Base-by-base conservation (phyloP, 2,797 vertebrate genomes). In the Nothura maculosa region DNA sequence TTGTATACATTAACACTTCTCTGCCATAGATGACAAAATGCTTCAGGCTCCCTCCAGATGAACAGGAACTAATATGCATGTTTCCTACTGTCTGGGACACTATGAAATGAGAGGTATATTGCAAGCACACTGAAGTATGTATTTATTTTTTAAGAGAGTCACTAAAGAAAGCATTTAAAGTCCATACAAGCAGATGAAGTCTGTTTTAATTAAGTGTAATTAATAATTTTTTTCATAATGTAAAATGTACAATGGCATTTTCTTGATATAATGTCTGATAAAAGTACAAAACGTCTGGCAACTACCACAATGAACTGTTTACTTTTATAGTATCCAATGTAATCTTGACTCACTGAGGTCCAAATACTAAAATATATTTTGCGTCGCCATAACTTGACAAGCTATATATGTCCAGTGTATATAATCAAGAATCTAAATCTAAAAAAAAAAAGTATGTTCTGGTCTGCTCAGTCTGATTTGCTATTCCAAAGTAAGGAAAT, bases 401-500 rank as follows among this genome's bases (percentile, higher is more conserved):
- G 5, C 20, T 85, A 12, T 61, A 68, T 78, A 62, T 5, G 7
- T 68, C 24, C n/a, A 36, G 34, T 18, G 6, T 81, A 28, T 79
- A 47, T 55, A 83, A 81, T 47, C 7, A 83, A 55, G 14, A 62
- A 60, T 60, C 64, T 58, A 32, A 92, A 81, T 83, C 84, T 2
- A 36, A 72, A 80, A 77, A 1, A 40, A 40, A 17, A 64, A 34
- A 32, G 38, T 38, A 40, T 40, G 40, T 40, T 40, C 55, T 86
- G 20, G 18, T 83, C 52, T 60, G 6, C 21, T 92, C 32, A 52
- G 38, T 81, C 74, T 87, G 42, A 85, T 79, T 87, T 91, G 11
- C 4, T 93, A 91, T 81, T 81, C 55, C 50, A 66, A 54, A 19
- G 81, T 38, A 91, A 83, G 55, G 79, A 94, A 92, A 92, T 81